Evolutionary conservation across 1,140 invertebrate genomes (phyloP).

Genomic region (Drosophila mayri): DNA sequence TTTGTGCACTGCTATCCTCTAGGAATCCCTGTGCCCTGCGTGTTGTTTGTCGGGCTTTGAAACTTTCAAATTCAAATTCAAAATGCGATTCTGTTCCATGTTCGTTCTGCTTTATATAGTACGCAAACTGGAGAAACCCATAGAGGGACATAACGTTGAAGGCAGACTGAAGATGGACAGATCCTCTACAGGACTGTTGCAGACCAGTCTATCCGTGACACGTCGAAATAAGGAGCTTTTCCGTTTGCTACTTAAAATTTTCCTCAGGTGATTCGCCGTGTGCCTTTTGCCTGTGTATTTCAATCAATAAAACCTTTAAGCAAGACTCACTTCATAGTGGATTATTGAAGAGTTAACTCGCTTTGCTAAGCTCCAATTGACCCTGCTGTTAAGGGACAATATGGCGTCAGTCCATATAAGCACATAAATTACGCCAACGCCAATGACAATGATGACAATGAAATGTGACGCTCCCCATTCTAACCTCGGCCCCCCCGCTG

Average conservation of each 20-base stretch:
- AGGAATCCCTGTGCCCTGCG: not conserved
- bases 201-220: not conserved
- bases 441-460: conserved; percentile 74
- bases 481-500: not conserved
- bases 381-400: conserved; percentile 25
- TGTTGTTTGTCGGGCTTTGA: not conserved
- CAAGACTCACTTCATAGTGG: not conserved
- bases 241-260: conserved; percentile 5
- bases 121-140: conserved; percentile 5
- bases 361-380: not conserved
- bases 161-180: not conserved
- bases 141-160: not conserved
- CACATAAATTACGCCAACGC: conserved; percentile 64
- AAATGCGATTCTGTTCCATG: conserved; percentile 61
- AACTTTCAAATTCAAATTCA: conserved; percentile 11
- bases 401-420: conserved; percentile 50
- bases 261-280: conserved; percentile 8
- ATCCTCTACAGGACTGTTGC: not conserved
- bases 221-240: not conserved
- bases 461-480: conserved; percentile 45
- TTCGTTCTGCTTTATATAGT: conserved; percentile 58
- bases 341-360: conserved; percentile 1
- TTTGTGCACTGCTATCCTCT: not conserved
- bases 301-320: not conserved
- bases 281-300: not conserved